Percentiles rank a stretch among this genome's conserved stretches.
phyloP scores from a whole-genome alignment of 1,140 invertebrate genomes.

The Bombus sibiricus region DNA sequence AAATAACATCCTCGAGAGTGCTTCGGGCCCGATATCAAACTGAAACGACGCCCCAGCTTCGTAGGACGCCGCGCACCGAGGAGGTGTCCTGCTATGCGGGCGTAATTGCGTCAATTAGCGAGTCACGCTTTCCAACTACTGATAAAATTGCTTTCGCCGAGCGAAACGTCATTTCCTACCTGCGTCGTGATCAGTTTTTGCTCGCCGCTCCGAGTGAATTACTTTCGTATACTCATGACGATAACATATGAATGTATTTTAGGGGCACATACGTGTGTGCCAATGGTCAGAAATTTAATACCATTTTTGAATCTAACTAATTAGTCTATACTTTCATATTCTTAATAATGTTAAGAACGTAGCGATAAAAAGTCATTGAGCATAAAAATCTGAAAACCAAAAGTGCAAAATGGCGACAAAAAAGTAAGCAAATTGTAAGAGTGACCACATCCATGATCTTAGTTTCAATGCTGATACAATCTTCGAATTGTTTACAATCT shows the following conservation, averaged over 20 bases:
- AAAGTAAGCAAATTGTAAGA: too few species aligned
- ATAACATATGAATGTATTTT: background rate
- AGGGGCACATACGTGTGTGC: fast-evolving
- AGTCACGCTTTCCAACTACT: slow-evolving; percentile 30
- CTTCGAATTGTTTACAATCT: too few species aligned
- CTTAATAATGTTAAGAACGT: too few species aligned
- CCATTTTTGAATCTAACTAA: background rate
- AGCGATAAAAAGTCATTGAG: too few species aligned
- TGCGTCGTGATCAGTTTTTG: background rate
- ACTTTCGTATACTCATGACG: background rate
- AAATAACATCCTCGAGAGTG: slow-evolving; percentile 74
- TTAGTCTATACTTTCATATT: too few species aligned
- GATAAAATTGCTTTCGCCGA: slow-evolving; percentile 38
- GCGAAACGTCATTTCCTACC: background rate
- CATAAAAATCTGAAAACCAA: too few species aligned
- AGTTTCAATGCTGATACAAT: too few species aligned
- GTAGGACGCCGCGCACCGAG: slow-evolving; percentile 24
- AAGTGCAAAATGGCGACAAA: too few species aligned
- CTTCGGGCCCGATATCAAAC: slow-evolving; percentile 54
- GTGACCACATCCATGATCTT: too few species aligned
- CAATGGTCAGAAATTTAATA: background rate
- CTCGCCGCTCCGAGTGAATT: background rate
- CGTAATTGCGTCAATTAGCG: slow-evolving; percentile 63
- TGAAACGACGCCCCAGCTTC: background rate
- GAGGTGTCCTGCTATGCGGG: slow-evolving; percentile 50